Evolutionary conservation across 1,140 invertebrate species (phyloP), one percentile per base, ranked within the genome.

Genomic region (Chrysopa pallens): DNA sequence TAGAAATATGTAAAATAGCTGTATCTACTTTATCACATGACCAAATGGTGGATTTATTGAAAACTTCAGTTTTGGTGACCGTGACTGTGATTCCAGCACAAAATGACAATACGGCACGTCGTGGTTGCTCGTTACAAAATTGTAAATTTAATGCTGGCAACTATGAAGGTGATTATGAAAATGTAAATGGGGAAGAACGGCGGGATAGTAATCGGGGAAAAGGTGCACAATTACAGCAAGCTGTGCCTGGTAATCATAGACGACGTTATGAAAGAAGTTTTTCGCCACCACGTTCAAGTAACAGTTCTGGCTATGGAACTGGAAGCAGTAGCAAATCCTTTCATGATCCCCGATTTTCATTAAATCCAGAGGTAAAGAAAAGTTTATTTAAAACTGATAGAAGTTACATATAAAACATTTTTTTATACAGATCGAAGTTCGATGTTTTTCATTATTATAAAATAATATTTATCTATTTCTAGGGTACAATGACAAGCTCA

Each of bases 1-100:
- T 96, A 11, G 90, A 97, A 68, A 89, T 92, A 46, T 91, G 87
- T 57, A 86, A 90, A 62, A 72, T 85, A 6, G 84, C 88, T 6
- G 85, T 93, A 12, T 80, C 84, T 6, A 92, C 90, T 0, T 62
- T 95, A 42, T 82, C 76, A 12, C 86, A 94, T 63, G 89, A 95
- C 57, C 84, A 92, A 58, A 91, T 96, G 75, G 85, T 93, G 6
- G 89, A 94, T 62, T 66, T 94, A 37, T 64, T 96, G 12, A 87
- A 93, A 53, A 96, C 89, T 1, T 90, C 88, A 12, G 73, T 78
- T 36, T 78, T 82, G 46, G 84, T 92, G 4, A 83, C 80, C 9
- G 74, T 92, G 6, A 82, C 82, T 35, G 80, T 90, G 35, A 83
- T 94, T 51, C 81, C 82, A 13, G 78, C 87, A 0, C 46, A 58